Evolutionary conservation across 2,888 invertebrate species (phyloP), one percentile per base, ranked within the genome.

Genomic region (Phyllotreta striolata): DNA sequence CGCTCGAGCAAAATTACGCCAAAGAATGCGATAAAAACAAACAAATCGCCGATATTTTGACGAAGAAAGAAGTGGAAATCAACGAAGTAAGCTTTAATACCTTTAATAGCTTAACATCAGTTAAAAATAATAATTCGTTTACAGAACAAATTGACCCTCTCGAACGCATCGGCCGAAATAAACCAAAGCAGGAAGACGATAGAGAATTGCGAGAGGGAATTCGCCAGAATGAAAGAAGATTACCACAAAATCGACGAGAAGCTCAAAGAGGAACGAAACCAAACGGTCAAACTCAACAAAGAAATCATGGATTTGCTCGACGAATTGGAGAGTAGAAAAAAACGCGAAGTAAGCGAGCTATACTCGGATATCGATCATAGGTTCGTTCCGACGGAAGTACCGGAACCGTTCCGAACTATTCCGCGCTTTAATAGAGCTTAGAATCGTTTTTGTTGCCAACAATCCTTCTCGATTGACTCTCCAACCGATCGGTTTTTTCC

Each of bases 21-120:
- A 66, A 51, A n/a, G 76, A 77, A 70, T 55, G 70, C 35, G 75
- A 78, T 4, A 79, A 74, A 75, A 86, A 87, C 70, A 83, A 85
- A 41, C 85, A 85, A 64, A 83, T 87, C 0, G 83, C 86, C 0
- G 87, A 89, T 61, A 85, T 88, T 73, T 81, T 88, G n/a, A 85
- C 82, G 68, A 85, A 86, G 70, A 83, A 87, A 51, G 87, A 87
- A 72, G 83, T 85, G 35, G 82, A 86, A 67, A 63, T 81, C 66
- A 86, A 83, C 79, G 87, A 88, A 79, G 90, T 90, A 79, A 80
- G 81, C 78, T 34, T 37, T 13, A 46, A 37, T 9, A 55, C 3
- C n/a, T n/a, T n/a, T n/a, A n/a, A n/a, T n/a, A n/a, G n/a, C n/a
- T n/a, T n/a, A 35, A 6, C n/a, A 10, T 52, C n/a, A 13, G 34